phyloP scores from a whole-genome alignment of 1,140 invertebrate genomes.

The Nilaparvata lugens region DNA sequence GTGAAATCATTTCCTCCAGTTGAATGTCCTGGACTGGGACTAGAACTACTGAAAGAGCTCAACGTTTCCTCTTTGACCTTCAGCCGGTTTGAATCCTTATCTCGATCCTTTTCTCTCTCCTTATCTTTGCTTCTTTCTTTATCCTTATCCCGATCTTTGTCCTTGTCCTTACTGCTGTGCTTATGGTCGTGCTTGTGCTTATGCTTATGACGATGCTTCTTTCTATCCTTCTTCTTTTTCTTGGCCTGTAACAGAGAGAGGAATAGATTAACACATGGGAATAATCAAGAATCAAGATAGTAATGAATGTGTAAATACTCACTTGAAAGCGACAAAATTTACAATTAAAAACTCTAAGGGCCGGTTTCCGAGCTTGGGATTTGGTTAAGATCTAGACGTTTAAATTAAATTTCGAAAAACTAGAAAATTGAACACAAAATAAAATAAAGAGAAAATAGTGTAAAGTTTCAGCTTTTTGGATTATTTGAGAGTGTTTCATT shows the following conservation, averaged over 20 bases:
- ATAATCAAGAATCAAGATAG: too few relatives aligned
- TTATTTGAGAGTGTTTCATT: too few relatives aligned
- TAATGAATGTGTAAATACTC: too few relatives aligned
- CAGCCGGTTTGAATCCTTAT: constrained; percentile 34
- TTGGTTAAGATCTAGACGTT: too few relatives aligned
- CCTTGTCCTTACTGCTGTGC: constrained; percentile 41
- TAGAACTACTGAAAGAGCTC: constrained; percentile 54
- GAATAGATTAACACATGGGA: neutral
- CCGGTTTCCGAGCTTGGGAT: too few relatives aligned
- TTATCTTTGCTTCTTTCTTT: constrained; percentile 22
- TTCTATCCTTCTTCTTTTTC: constrained; percentile 74
- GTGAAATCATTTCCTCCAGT: too few relatives aligned
- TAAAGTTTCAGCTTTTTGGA: too few relatives aligned
- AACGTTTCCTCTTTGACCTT: constrained; percentile 48
- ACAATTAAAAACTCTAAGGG: too few relatives aligned
- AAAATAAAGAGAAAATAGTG: too few relatives aligned
- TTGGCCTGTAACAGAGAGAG: constrained; percentile 43
- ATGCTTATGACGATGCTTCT: constrained; percentile 69
- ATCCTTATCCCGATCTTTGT: constrained; percentile 33
- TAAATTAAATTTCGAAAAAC: too few relatives aligned
- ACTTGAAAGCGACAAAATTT: too few relatives aligned
- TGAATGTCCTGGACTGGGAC: constrained; percentile 36
- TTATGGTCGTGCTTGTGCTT: constrained; percentile 64
- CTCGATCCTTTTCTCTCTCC: constrained; percentile 37
- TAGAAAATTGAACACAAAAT: too few relatives aligned